These are phyloP conservation scores for Aphrophora alni DNA, from an alignment of 2,888 invertebrate species.

Conservation along the genomic window DNA sequence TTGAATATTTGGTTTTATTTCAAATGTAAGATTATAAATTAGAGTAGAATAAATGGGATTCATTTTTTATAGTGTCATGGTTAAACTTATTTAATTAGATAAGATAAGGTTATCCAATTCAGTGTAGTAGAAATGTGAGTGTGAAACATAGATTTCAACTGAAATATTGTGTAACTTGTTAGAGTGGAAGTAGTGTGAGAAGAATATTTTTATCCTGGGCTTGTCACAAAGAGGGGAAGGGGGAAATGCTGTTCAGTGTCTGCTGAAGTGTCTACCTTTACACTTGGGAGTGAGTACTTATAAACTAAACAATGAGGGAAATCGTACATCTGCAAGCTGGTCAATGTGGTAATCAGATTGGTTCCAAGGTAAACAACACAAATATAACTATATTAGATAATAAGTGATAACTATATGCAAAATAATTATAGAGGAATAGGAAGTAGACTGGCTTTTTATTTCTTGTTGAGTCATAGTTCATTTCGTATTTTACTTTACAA, in stretches of 20 bases:
- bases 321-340: constrained; percentile 95
- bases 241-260: neutral
- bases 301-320: constrained; percentile 82
- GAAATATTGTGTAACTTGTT: neutral
- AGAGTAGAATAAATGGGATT: no score
- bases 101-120: neutral
- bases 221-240: neutral
- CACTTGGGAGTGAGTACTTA: neutral
- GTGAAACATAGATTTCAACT: neutral
- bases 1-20: no score
- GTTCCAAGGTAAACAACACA: constrained; percentile 77
- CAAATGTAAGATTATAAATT: no score
- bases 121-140: neutral
- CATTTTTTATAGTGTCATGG: no score
- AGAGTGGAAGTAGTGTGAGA: neutral
- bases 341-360: constrained; percentile 96
- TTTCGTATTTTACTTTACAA: neutral
- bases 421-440: neutral
- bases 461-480: neutral
- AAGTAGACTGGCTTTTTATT: neutral
- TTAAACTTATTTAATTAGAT: neutral
- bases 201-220: neutral
- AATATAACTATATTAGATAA: neutral
- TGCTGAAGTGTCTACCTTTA: neutral
- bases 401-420: neutral